These are phyloP conservation scores for Cremastinae sp. DNA, from an alignment of 2,888 invertebrate species.

Conservation along the genomic window DNA sequence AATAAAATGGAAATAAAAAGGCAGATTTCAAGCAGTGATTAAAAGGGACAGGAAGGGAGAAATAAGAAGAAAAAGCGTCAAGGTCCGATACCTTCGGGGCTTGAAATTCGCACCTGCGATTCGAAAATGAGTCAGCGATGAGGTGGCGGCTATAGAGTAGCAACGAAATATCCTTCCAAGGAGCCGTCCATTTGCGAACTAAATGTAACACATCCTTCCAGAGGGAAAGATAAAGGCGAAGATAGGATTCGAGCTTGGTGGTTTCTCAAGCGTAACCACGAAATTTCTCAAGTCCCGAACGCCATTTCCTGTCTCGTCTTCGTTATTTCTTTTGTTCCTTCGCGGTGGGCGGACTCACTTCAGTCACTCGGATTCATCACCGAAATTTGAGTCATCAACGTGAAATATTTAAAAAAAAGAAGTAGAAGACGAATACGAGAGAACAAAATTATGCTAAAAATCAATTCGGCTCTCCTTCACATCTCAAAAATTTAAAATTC, in stretches of 20 bases:
- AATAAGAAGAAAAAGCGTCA: slow-evolving; percentile 38
- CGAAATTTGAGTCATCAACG: not conserved
- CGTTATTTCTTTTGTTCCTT: slow-evolving; percentile 11
- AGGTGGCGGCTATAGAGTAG: slow-evolving; percentile 31
- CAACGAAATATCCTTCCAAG: slow-evolving; percentile 22
- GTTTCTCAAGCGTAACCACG: slow-evolving; percentile 31
- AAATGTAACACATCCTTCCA: slow-evolving; percentile 14
- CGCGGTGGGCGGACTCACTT: not conserved
- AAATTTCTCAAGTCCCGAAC: slow-evolving; percentile 23
- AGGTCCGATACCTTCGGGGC: slow-evolving; percentile 41
- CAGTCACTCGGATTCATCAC: not conserved
- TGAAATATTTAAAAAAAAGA: too few species aligned
- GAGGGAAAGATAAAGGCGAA: not conserved
- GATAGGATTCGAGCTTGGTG: slow-evolving; percentile 3
- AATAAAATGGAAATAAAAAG: not conserved
- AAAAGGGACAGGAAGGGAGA: not conserved
- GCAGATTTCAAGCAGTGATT: not conserved
- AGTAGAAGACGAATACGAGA: too few species aligned
- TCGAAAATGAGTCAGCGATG: slow-evolving; percentile 36
- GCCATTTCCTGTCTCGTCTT: slow-evolving; percentile 12
- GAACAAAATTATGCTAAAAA: too few species aligned
- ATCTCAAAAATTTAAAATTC: too few species aligned
- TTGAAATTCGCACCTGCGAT: slow-evolving; percentile 56
- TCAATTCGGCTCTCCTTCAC: too few species aligned
- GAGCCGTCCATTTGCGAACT: slow-evolving; percentile 43